Evolutionary conservation across 2,113 vertebrate genomes (phyloP).

Genomic region (Lepus americanus): DNA sequence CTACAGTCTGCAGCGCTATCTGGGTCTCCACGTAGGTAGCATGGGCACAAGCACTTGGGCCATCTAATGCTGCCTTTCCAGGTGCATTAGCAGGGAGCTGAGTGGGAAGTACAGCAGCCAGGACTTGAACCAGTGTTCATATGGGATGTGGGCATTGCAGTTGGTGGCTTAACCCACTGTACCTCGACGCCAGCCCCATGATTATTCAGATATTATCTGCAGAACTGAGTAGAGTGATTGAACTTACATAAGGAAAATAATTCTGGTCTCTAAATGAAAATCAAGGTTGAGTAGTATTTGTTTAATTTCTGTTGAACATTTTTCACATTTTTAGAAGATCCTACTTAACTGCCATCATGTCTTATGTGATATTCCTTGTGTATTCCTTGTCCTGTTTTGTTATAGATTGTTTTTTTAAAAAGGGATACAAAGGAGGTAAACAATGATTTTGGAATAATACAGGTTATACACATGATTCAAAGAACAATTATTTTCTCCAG

Average conservation of each 20-base stretch:
- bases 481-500: conserved; percentile 32
- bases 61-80: too few relatives aligned
- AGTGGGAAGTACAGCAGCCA: too few relatives aligned
- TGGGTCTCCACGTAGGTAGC: too few relatives aligned
- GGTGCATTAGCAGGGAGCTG: too few relatives aligned
- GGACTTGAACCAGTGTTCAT: too few relatives aligned
- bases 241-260: neutral
- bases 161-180: too few relatives aligned
- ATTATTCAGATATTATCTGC: conserved; percentile 17
- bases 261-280: neutral
- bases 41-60: too few relatives aligned
- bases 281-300: neutral
- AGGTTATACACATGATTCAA: neutral
- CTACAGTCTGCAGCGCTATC: too few relatives aligned
- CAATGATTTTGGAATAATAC: conserved; percentile 45
- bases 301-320: conserved; percentile 24
- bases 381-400: conserved; percentile 11
- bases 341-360: neutral
- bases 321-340: neutral
- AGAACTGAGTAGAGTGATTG: conserved; percentile 29
- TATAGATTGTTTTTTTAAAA: neutral
- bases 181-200: too few relatives aligned
- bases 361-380: neutral
- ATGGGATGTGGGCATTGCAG: too few relatives aligned
- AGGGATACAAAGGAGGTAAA: neutral